Percentiles rank a stretch among this genome's conserved stretches.
phyloP scores from a whole-genome alignment of 2,797 vertebrate genomes.

The Parauchenoglanis ngamensis region DNA sequence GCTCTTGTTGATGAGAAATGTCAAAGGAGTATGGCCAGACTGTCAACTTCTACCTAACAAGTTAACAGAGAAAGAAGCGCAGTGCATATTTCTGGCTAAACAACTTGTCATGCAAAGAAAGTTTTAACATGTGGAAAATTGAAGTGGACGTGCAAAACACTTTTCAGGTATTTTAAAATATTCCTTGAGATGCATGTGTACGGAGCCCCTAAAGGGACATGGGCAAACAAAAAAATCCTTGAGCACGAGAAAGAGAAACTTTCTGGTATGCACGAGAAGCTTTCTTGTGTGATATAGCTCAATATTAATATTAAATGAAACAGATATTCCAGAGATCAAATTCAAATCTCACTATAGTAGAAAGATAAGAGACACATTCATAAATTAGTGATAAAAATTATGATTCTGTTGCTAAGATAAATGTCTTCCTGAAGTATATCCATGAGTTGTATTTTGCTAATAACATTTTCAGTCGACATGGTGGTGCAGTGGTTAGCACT shows the following conservation, averaged over 20 bases:
- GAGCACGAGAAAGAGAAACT: too few relatives aligned
- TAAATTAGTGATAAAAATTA: background rate
- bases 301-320: background rate
- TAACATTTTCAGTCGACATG: background rate
- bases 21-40: background rate
- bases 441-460: background rate
- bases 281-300: background rate
- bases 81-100: background rate
- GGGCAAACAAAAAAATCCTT: too few relatives aligned
- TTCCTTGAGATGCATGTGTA: too few relatives aligned
- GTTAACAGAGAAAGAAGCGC: background rate
- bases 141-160: too few relatives aligned
- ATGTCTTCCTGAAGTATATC: background rate
- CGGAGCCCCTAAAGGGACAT: too few relatives aligned
- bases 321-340: background rate
- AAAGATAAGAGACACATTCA: background rate
- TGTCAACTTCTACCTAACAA: background rate
- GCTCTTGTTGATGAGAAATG: background rate
- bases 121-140: background rate
- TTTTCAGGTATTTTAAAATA: too few relatives aligned
- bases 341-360: background rate
- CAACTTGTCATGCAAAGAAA: background rate
- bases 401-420: background rate
- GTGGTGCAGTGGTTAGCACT: too few relatives aligned
- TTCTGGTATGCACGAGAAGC: too few relatives aligned